Evolutionary conservation across 2,888 invertebrate species (phyloP), one percentile per base, ranked within the genome.

Genomic region (Hylaea fasciaria): DNA sequence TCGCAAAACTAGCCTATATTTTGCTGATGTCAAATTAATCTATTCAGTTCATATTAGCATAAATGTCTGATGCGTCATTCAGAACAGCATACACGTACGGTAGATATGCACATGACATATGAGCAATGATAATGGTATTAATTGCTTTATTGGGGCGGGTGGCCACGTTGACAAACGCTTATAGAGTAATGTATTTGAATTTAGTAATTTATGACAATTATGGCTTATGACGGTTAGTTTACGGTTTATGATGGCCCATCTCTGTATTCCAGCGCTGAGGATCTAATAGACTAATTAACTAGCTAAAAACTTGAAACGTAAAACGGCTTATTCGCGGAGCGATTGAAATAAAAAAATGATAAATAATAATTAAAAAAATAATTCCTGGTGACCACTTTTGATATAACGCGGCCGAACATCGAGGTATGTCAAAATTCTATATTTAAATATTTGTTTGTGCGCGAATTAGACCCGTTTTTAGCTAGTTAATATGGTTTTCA

Each of bases 111-210:
- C 58, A 48, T 56, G 58, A 64, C 58, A 43, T 61, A 73, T 71
- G 69, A 57, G 55, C 66, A 70, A 65, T 68, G 60, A 64, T 68
- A 69, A 70, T 69, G 46, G 46, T 45, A 61, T 59, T 69, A 68
- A 65, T 67, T 65, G 57, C 62, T 48, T 60, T 62, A 65, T 62
- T 62, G 54, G 59, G 32, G 28, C 28, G 9, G n/a, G 22, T 28
- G 28, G 37, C 37, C n/a, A 37, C 14, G 2, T 22, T 13, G 1
- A 43, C 16, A 43, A 11, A 11, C 43, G 17, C 10, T 43, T 8
- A 1, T 12, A 10, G 17, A 10, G 17, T 8, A 11, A 11, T 9
- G 11, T 35, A 9, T 35, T 11, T 35, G 9, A 11, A 9, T 35
- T 35, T 35, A 35, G 1, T 35, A 9, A 35, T 11, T 11, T 11